These are phyloP conservation scores for Uropetala carovei DNA, from an alignment of 2,888 invertebrate species.

Conservation along the genomic window DNA sequence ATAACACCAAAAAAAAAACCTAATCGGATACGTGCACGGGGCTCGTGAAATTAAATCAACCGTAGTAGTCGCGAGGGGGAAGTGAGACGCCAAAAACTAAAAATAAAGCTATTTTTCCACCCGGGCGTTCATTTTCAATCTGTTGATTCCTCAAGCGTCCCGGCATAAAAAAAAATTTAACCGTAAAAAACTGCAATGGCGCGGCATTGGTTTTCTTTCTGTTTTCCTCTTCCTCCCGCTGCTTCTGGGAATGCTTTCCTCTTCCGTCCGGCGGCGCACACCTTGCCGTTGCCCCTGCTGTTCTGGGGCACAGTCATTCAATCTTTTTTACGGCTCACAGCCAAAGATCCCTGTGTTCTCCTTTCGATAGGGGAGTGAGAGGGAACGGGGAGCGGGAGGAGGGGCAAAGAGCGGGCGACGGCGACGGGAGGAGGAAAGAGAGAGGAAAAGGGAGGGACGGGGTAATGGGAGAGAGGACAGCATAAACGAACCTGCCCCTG, in stretches of 20 bases:
- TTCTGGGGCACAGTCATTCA: not conserved
- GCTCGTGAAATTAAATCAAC: not conserved
- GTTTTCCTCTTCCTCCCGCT: not conserved
- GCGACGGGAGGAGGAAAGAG: not conserved
- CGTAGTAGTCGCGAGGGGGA: not conserved
- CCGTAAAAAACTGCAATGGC: not conserved
- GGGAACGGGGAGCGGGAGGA: not conserved
- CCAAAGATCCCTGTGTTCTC: not conserved
- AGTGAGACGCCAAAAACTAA: not conserved
- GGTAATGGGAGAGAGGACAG: not conserved
- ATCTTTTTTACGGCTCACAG: not conserved
- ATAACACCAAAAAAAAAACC: not conserved
- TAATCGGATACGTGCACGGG: not conserved
- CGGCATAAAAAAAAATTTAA: not conserved
- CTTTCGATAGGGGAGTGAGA: not conserved
- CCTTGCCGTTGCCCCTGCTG: not conserved
- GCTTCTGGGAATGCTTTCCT: not conserved
- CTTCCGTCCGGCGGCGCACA: not conserved
- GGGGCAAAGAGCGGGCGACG: not conserved
- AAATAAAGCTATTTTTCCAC: not conserved
- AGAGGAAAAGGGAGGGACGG: not conserved
- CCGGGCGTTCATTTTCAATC: conserved; percentile 4
- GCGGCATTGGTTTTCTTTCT: not conserved
- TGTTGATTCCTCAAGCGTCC: not conserved
- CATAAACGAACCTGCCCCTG: not conserved